phyloP scores from a whole-genome alignment of 2,888 invertebrate species.

The Mactromeris polynyma region DNA sequence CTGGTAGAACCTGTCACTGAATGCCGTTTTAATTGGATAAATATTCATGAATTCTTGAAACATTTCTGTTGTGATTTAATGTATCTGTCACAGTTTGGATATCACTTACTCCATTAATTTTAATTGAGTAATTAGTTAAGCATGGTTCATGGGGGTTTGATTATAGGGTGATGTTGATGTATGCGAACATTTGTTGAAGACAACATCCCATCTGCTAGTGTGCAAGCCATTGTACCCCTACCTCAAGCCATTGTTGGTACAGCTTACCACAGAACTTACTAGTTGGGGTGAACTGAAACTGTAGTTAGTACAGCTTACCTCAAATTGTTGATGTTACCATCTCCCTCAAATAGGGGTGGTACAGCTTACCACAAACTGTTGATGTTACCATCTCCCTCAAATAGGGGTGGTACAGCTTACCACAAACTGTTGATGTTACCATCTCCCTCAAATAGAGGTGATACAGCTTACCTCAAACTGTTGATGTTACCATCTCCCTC shows the following conservation, averaged over 20 bases:
- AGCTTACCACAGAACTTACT: background rate
- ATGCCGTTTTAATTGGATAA: slow-evolving; percentile 4
- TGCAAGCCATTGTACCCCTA: background rate
- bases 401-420: too few species aligned
- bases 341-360: too few species aligned
- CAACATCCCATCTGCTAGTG: background rate
- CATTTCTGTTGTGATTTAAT: background rate
- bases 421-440: too few species aligned
- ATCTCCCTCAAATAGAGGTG: too few species aligned
- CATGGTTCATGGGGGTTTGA: slow-evolving; percentile 4
- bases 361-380: too few species aligned
- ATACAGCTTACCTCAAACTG: too few species aligned
- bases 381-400: too few species aligned
- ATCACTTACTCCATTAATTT: background rate
- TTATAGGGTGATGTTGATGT: background rate
- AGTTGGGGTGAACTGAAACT: background rate
- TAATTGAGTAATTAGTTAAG: slow-evolving; percentile 1
- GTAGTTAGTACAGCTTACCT: background rate
- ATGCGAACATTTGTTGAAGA: background rate
- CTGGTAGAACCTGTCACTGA: background rate
- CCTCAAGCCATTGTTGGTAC: background rate
- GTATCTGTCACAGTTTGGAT: background rate
- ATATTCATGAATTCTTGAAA: slow-evolving; percentile 16
- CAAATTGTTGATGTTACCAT: too few species aligned
- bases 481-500: too few species aligned